Evolutionary conservation across 2,797 vertebrate species (phyloP).

Genomic region (Phoeniculus purpureus): DNA sequence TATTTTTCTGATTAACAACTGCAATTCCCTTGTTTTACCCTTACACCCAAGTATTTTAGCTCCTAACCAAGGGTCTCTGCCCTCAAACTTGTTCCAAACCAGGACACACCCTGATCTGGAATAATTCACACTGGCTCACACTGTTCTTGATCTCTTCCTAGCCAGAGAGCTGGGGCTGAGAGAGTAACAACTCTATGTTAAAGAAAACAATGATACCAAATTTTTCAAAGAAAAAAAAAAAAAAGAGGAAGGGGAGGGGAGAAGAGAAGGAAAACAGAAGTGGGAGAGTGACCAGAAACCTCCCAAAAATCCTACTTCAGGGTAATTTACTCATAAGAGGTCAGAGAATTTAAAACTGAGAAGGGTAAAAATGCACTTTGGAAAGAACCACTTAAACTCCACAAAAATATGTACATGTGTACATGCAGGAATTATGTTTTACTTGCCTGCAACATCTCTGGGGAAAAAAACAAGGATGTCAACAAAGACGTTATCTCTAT

Average conservation of each 20-base stretch:
- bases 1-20: no score
- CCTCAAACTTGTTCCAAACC: no score
- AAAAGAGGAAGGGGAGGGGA: rapidly evolving
- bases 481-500: not conserved
- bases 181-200: no score
- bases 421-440: not conserved
- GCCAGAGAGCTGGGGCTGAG: no score
- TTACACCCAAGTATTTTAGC: no score
- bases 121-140: no score
- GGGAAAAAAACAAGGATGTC: not conserved
- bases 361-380: not conserved
- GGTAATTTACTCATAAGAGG: not conserved
- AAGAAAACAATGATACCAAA: no score
- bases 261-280: not conserved
- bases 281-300: not conserved
- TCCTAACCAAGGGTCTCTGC: no score
- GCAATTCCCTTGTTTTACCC: no score
- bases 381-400: not conserved
- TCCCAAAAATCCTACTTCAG: not conserved
- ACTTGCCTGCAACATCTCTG: not conserved
- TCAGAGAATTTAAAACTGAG: not conserved
- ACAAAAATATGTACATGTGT: not conserved
- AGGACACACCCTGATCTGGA: no score
- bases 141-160: no score
- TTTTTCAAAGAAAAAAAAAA: not conserved